Percentiles rank a stretch among this genome's conserved stretches.
Evolutionary conservation across 2,797 vertebrate species (phyloP).

Genomic region (Sebastes minor): DNA sequence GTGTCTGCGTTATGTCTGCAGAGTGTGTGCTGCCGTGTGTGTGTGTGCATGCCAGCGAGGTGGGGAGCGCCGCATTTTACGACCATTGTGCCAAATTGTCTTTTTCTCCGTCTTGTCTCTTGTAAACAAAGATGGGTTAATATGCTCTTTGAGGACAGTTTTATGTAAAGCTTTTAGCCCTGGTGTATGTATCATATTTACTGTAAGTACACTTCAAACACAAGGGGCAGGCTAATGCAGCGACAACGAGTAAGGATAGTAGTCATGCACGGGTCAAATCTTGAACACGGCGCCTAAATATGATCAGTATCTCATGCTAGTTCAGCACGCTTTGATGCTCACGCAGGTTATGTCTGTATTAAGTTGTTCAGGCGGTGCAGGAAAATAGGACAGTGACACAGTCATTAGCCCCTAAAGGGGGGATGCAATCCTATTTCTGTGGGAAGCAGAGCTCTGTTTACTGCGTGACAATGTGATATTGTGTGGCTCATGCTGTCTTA

Average conservation of each 20-base stretch:
- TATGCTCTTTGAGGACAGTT: conserved; percentile 87
- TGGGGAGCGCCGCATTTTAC: conserved; percentile 77
- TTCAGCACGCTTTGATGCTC: conserved; percentile 48
- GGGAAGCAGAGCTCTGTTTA: conserved; percentile 78
- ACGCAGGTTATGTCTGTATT: conserved; percentile 54
- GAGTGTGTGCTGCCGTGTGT: conserved; percentile 23
- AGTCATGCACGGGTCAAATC: conserved; percentile 77
- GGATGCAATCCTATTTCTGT: conserved; percentile 74
- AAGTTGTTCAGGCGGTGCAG: conserved; percentile 45
- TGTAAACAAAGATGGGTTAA: conserved; percentile 90
- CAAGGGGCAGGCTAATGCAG: conserved; percentile 74
- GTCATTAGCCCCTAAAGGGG: conserved; percentile 64
- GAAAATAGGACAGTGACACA: conserved; percentile 67
- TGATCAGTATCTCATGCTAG: conserved; percentile 73
- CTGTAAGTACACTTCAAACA: conserved; percentile 89
- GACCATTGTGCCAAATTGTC: conserved; percentile 85
- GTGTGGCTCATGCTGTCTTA: conserved; percentile 77
- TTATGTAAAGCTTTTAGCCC: conserved; percentile 90
- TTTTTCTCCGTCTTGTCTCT: conserved; percentile 82
- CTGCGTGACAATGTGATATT: conserved; percentile 81
- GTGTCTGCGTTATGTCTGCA: conserved; percentile 83
- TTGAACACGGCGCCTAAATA: conserved; percentile 68
- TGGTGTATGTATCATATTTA: conserved; percentile 90
- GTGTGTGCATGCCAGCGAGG: conserved; percentile 65
- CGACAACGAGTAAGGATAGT: conserved; percentile 73